Base-by-base conservation (phyloP, 1,140 invertebrate species). In the Zelostemma sp. region DNA sequence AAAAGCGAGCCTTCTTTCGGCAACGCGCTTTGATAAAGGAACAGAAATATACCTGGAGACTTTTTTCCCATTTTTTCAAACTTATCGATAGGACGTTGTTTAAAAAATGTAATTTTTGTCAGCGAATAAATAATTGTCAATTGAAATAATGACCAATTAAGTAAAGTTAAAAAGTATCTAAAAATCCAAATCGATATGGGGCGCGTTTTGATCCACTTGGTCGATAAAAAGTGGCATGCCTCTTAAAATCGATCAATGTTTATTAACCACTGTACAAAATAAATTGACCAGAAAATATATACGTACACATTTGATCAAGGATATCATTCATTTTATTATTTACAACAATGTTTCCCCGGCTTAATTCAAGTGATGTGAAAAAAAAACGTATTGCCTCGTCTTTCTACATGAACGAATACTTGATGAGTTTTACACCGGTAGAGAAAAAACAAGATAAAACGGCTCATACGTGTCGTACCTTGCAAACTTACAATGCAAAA, bases 221-320 rank as follows among this genome's bases (percentile, higher is more conserved):
- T n/a, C n/a, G n/a, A n/a, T n/a, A n/a, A n/a, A n/a, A n/a, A n/a
- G n/a, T n/a, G n/a, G n/a, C n/a, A n/a, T n/a, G n/a, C n/a, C n/a
- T n/a, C 50, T 59, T 60, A 45, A 58, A 66, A 66, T 66, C 21
- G 45, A 63, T 71, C 19, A 50, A 21, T 65, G 60, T 63, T 66
- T 62, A 66, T 71, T 69, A 53, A 65, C 63, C 59, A 71, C 68
- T 71, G 68, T 71, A 71, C 68, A 71, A 71, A 71, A 71, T 71
- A 66, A 71, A 66, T 66, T 66, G 58, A 66, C 56, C 49, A 12
- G 35, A 47, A 58, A 41, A 41, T 12, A 41, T 41, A 15, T 41
- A 14, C 14, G 14, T 41, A 15, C 40, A 41, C 40, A 15, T 15
- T 6, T 41, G 14, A 50, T 57, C 33, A 41, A 61, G 57, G 53